Percentiles rank a stretch among this genome's conserved stretches.
These are phyloP conservation scores for Vesta saturnalis DNA, from an alignment of 2,888 invertebrate species.

Conservation along the genomic window DNA sequence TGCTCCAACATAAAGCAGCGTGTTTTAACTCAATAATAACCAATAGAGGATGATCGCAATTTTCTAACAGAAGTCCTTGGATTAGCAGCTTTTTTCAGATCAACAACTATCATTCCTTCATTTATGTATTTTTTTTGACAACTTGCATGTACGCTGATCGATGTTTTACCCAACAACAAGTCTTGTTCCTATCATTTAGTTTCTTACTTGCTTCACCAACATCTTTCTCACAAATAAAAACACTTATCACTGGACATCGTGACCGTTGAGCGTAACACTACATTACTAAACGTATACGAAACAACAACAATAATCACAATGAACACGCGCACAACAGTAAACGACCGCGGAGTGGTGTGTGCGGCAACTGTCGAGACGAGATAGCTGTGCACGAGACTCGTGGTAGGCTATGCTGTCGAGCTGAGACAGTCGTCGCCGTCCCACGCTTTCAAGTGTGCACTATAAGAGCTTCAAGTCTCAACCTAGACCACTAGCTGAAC, in stretches of 20 bases:
- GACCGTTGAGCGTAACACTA: not conserved
- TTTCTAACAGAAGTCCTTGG: not conserved
- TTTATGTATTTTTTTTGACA: not conserved
- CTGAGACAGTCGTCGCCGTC: no score
- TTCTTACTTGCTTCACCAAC: constrained; percentile 13
- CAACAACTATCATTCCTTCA: constrained; percentile 1
- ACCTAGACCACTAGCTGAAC: no score
- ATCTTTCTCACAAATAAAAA: constrained; percentile 18
- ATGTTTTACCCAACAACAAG: constrained; percentile 5
- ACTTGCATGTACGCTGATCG: constrained; percentile 15
- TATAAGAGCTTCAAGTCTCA: no score
- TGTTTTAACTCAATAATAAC: not conserved
- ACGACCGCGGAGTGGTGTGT: no score
- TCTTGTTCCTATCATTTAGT: constrained; percentile 5
- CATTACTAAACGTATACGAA: not conserved
- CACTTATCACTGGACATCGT: constrained; percentile 18
- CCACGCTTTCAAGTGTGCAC: no score
- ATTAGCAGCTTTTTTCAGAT: not conserved
- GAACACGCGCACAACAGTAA: no score
- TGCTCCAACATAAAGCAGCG: not conserved
- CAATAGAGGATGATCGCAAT: not conserved
- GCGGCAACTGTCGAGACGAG: no score
- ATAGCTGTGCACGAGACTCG: no score
- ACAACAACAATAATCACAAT: no score
- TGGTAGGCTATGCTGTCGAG: no score